Conservation (phyloP, 2,888 invertebrate species). For the Chirona hameri region DNA sequence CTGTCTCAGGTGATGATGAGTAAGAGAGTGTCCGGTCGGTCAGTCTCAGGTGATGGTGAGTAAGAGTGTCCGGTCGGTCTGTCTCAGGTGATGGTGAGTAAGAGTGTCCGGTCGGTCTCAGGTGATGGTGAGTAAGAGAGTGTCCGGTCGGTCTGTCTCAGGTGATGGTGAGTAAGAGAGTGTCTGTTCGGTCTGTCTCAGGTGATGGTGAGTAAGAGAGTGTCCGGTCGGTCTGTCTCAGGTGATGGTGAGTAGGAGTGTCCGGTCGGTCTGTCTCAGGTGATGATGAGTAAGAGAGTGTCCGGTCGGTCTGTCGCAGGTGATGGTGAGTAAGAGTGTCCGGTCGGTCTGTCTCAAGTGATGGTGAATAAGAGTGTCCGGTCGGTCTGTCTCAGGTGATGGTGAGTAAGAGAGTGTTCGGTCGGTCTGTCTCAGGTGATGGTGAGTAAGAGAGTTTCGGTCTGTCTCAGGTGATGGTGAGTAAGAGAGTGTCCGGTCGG, state of each 20-base stretch:
- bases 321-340: slow-evolving; percentile 71
- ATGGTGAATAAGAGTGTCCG: slow-evolving; percentile 52
- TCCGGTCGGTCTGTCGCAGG: slow-evolving; percentile 35
- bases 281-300: slow-evolving; percentile 58
- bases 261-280: slow-evolving; percentile 35
- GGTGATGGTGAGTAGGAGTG: slow-evolving; percentile 57
- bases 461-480: slow-evolving; percentile 51
- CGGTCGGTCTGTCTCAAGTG: slow-evolving; percentile 46
- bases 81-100: slow-evolving; percentile 57
- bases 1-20: slow-evolving; percentile 54
- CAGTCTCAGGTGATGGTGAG: slow-evolving; percentile 54
- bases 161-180: slow-evolving; percentile 59
- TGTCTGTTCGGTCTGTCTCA: slow-evolving; percentile 30
- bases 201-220: slow-evolving; percentile 59
- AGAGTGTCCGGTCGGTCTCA: too few relatives aligned
- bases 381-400: slow-evolving; percentile 43
- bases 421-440: slow-evolving; percentile 43
- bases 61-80: slow-evolving; percentile 63
- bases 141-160: slow-evolving; percentile 31
- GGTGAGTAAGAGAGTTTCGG: slow-evolving; percentile 54
- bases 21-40: neutral
- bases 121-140: too few relatives aligned
- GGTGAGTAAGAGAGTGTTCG: slow-evolving; percentile 56
- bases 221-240: slow-evolving; percentile 31
- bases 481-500: slow-evolving; percentile 46